Base-by-base conservation (phyloP, 2,888 invertebrate genomes). In the Penaeus monodon region DNA sequence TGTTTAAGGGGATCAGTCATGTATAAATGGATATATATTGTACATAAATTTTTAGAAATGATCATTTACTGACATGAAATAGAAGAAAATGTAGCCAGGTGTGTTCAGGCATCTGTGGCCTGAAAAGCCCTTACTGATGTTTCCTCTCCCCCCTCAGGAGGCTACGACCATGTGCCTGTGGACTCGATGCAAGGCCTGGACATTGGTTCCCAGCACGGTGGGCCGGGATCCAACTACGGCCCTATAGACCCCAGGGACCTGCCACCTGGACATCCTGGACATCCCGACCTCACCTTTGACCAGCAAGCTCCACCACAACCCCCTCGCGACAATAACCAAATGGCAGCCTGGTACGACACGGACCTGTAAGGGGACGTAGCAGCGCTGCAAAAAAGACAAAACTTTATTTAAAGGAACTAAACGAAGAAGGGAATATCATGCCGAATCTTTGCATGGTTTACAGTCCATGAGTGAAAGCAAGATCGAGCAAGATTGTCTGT, bases 111-210 rank as follows among this genome's bases (percentile, higher is more conserved):
- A 57, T 17, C 57, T 17, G 14, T 57, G 57, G 14, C 17, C 3
- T 17, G 57, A 17, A 29, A 73, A 33, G 8, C 24, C 4, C 33
- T 22, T 17, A n/a, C 27, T 70, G 7, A 24, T 70, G n/a, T 24
- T n/a, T 70, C 70, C 27, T 33, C 84, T 33, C 84, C 87, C 84
- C 88, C 90, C 89, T 90, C 92, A 92, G 33, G 94, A 97, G 98
- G 97, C 94, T 98, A 97, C 96, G 98, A 98, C 95, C 97, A 97
- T 95, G 96, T 98, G 95, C 98, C 97, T 95, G 96, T 98, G 95
- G 97, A 97, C 94, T 96, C 96, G 91, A 97, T 98, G 97, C 97
- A 98, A 94, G 97, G 97, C 91, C 94, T 98, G 92, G 98, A 98
- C 92, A 96, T 98, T 92, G 97, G 96, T 92, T 95, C 95, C 38